Base-by-base conservation (phyloP, 1,140 invertebrate genomes). In the Probaryconus sp. region DNA sequence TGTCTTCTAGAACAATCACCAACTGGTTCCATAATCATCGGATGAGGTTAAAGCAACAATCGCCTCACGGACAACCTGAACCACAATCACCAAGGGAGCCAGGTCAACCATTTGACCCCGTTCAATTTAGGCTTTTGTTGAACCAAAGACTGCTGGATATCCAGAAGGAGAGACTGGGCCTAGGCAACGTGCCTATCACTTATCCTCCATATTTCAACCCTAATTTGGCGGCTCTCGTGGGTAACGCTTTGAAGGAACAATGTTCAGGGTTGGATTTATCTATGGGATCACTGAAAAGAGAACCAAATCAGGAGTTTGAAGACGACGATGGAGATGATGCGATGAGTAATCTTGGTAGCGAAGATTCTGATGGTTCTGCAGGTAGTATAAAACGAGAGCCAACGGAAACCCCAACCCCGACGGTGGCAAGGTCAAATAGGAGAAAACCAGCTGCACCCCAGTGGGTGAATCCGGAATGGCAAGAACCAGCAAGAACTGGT, bases 21-120 rank as follows among this genome's bases (percentile, higher is more conserved):
- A 99, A 99, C 85, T 99, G 98, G 98, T 99, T 99, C 90, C 98
- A 99, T 88, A 99, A 99, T 85, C 97, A 99, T 88, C 92, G 98
- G 53, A 99, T 99, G 96, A 91, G 98, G 47, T 90, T 99, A 80
- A 99, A 99, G 87, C 96, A 97, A 81, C 90, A 91, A 68, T 93
- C 93, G 30, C 94, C 94, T 0, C 93, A 94, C 61, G 92, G 92
- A 0, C 90, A 92, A 14, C 89, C 91, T 1, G 90, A 90, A 3
- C 90, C 92, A 17, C 90, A 91, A 50, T 90, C 94, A 9, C 92
- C 93, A 0, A 89, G 92, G 20, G 89, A 93, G 28, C 92, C 93
- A 53, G 88, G 89, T 31, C 92, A 93, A 69, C 92, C 92, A 2
- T 97, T 97, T 82, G 96, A 98, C 83, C 95, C 95, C 5, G 93